A percentile compares a stretch with the other conserved stretches of the same genome.
Conservation (phyloP, 2,113 vertebrate species). For the Hemiprocne comata region DNA sequence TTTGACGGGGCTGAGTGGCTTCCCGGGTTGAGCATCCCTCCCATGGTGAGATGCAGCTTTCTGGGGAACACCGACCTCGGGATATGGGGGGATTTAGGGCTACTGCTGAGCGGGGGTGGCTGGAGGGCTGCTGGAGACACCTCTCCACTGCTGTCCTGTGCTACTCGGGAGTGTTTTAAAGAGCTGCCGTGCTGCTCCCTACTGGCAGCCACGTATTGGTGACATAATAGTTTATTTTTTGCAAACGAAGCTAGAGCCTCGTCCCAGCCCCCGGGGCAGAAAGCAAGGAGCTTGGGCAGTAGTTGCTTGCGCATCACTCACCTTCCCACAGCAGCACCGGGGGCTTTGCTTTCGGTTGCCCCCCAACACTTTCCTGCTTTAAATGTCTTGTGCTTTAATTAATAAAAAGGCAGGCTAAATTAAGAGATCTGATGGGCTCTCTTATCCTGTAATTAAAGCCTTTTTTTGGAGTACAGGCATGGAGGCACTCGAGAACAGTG, state of each 20-base stretch:
- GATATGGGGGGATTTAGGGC: not conserved
- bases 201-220: not conserved
- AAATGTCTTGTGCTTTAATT: constrained; percentile 4
- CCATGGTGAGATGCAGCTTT: rapidly evolving
- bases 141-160: not conserved
- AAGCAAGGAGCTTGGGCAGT: not conserved
- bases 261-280: not conserved
- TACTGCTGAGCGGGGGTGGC: not conserved
- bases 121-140: not conserved
- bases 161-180: not conserved
- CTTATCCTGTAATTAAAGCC: constrained; percentile 36
- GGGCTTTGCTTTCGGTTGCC: not conserved
- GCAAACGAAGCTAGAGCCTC: not conserved
- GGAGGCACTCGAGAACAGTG: constrained; percentile 28
- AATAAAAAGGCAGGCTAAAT: not conserved
- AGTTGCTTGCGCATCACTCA: not conserved
- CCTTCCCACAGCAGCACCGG: not conserved
- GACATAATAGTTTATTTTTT: rapidly evolving
- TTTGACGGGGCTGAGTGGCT: rapidly evolving
- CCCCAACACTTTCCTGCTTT: not conserved
- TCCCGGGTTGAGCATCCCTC: not conserved
- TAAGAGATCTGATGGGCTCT: constrained; percentile 34
- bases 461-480: not conserved
- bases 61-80: rapidly evolving
- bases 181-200: constrained; percentile 9